These are phyloP conservation scores for Myotis myotis DNA, from an alignment of 2,797 vertebrate species.

Conservation along the genomic window DNA sequence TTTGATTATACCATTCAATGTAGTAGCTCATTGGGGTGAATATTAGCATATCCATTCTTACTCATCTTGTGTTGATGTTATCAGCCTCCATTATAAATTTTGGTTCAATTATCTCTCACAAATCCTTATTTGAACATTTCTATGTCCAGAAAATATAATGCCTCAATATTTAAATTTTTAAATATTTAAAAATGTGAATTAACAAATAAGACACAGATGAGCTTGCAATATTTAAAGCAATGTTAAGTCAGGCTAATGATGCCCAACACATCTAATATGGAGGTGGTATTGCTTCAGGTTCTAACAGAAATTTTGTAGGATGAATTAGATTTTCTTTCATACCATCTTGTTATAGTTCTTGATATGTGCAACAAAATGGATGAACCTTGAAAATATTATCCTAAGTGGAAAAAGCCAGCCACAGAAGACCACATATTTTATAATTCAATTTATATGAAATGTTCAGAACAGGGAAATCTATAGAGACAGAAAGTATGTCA, in stretches of 20 bases:
- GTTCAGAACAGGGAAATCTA: neutral
- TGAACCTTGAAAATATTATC: neutral
- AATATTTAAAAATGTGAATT: too few relatives aligned
- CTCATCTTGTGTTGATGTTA: slow-evolving; percentile 77
- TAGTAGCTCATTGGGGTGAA: slow-evolving; percentile 72
- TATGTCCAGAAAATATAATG: slow-evolving; percentile 57
- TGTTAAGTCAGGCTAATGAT: slow-evolving; percentile 57
- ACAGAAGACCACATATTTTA: neutral
- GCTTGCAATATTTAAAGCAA: slow-evolving; percentile 61
- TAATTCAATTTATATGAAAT: neutral
- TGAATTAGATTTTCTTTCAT: slow-evolving; percentile 9
- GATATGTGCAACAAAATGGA: neutral
- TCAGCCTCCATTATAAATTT: slow-evolving; percentile 75
- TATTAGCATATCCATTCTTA: slow-evolving; percentile 73
- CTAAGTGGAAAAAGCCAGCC: neutral
- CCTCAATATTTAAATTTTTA: too few relatives aligned
- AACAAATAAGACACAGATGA: too few relatives aligned
- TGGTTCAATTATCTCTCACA: slow-evolving; percentile 68
- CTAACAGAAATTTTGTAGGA: neutral
- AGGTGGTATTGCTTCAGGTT: neutral
- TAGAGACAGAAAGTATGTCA: neutral
- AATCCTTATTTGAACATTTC: slow-evolving; percentile 68
- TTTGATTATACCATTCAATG: slow-evolving; percentile 68
- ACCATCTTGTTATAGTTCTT: neutral
- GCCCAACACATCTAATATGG: slow-evolving; percentile 41